Evolutionary conservation across 2,888 invertebrate species (phyloP), one percentile per base, ranked within the genome.

Genomic region (Pristionchus maxplancki): DNA sequence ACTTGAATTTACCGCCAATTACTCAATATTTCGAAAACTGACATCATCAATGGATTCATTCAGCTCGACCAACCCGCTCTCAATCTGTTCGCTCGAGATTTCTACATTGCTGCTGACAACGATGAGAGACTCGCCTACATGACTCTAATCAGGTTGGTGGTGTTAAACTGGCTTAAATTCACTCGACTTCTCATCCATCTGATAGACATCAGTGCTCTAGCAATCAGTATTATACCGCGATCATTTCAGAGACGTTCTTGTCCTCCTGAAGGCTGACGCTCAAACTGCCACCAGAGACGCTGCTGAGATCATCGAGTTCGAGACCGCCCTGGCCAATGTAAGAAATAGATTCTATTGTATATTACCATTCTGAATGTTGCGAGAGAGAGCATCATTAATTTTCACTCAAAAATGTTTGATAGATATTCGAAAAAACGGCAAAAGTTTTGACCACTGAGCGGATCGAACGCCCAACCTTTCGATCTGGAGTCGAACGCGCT

Each of bases 51-150:
- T 44, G 17, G 15, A 24, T 9, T n/a, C n/a, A 34, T 90, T 34
- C 89, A 97, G 96, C 96, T 98, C 93, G 98, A 98, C 95, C 98
- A 98, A 95, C 97, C 97, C 0, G 97, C 96, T 85, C 95, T 97
- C 92, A 97, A 97, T 0, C 95, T 97, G 91, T 97, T 97, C 4
- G 97, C 95, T 92, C 95, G 97, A 67, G 97, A 97, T 94, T 97
- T 97, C 95, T 97, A 97, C 95, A 95, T 97, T 90, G 97, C 97
- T 93, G 96, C 96, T 31, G 96, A 96, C 94, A 97, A 97, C 92
- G 93, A 94, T 40, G 97, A 97, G 93, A 95, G 97, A 90, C 95
- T 96, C 91, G 97, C 97, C 13, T 97, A 97, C 87, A 50, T 92
- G 88, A 93, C 93, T 11, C 88, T 94, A 87, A 93, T 94, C 50